Conservation (phyloP, 2,113 vertebrate species). For the Grammomys dolichurus region DNA sequence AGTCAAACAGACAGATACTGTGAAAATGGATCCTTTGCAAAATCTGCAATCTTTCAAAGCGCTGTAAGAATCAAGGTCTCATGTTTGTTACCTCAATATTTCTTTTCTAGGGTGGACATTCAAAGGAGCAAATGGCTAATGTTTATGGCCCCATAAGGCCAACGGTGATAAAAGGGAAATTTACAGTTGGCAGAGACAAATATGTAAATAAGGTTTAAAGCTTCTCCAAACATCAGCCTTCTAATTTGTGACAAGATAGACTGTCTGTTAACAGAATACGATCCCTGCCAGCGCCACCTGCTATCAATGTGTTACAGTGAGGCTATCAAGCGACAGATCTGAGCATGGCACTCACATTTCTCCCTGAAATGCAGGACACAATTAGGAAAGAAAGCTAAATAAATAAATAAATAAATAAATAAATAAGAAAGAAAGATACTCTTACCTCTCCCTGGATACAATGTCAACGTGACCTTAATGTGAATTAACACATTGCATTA, state of each 20-base stretch:
- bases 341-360: background rate
- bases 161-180: slow-evolving; percentile 71
- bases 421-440: background rate
- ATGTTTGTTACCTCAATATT: slow-evolving; percentile 37
- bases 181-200: slow-evolving; percentile 72
- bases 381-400: background rate
- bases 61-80: slow-evolving; percentile 17
- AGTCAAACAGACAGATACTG: background rate
- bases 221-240: slow-evolving; percentile 60
- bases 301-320: background rate
- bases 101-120: slow-evolving; percentile 53
- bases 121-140: slow-evolving; percentile 65
- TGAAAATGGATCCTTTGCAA: slow-evolving; percentile 47
- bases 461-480: background rate
- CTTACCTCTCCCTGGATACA: background rate
- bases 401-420: background rate
- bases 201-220: slow-evolving; percentile 77
- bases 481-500: background rate
- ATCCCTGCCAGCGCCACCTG: slow-evolving; percentile 52
- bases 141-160: slow-evolving; percentile 70
- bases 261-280: slow-evolving; percentile 48
- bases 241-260: slow-evolving; percentile 67
- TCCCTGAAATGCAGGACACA: background rate
- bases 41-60: background rate
- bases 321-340: background rate